phyloP scores from a whole-genome alignment of 2,888 invertebrate species.

The Athalia rosae region DNA sequence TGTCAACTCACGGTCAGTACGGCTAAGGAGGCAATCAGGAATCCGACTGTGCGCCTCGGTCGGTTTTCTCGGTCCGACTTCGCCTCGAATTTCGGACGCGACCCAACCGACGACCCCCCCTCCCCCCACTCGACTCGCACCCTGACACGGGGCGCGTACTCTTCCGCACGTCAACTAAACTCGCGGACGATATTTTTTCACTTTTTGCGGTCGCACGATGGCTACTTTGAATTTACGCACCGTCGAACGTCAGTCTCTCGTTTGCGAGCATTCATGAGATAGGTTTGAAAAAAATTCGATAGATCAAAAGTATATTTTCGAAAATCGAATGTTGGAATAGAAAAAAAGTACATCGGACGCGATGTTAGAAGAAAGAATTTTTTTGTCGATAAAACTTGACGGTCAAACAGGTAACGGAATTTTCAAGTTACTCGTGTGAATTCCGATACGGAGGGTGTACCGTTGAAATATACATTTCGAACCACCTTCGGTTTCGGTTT shows the following conservation, averaged over 20 bases:
- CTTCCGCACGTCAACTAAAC: slow-evolving; percentile 24
- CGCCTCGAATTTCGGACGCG: slow-evolving; percentile 21
- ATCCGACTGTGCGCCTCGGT: slow-evolving; percentile 37
- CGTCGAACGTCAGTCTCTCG: slow-evolving; percentile 31
- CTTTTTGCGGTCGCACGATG: slow-evolving; percentile 3
- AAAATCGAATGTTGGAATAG: not conserved
- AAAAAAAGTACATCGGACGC: not conserved
- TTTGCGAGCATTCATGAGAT: slow-evolving; percentile 33
- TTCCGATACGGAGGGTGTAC: too few relatives aligned
- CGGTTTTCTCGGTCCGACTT: slow-evolving; percentile 12
- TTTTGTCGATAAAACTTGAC: not conserved
- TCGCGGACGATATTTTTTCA: slow-evolving; percentile 16
- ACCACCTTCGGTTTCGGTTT: too few relatives aligned
- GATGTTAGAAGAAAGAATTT: not conserved
- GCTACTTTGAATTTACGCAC: not conserved
- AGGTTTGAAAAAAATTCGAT: not conserved
- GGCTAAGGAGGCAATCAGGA: slow-evolving; percentile 40
- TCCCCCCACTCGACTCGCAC: slow-evolving; percentile 23
- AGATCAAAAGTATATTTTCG: not conserved
- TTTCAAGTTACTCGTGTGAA: not conserved
- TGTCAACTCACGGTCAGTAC: slow-evolving; percentile 66
- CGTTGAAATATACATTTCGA: too few relatives aligned
- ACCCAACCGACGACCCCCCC: slow-evolving; percentile 37
- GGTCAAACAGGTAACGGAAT: not conserved
- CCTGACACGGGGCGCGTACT: slow-evolving; percentile 37